Percentiles rank a stretch among this genome's conserved stretches.
Evolutionary conservation across 2,888 invertebrate genomes (phyloP).

Genomic region (Falcaria lacertinaria): DNA sequence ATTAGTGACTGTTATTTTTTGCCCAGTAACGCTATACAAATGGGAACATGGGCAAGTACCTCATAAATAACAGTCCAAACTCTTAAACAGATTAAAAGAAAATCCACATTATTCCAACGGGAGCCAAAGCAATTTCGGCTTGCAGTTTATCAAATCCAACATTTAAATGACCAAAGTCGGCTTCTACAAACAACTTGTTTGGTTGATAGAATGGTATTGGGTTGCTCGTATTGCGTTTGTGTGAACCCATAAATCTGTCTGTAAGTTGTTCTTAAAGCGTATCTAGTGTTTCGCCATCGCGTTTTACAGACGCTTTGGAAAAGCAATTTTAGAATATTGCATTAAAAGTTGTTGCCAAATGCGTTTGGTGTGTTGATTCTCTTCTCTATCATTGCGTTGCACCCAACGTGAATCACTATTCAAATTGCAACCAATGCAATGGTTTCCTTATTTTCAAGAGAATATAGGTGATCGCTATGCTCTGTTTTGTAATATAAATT

Average conservation of each 20-base stretch:
- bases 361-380: slow-evolving; percentile 47
- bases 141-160: slow-evolving; percentile 68
- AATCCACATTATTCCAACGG: slow-evolving; percentile 37
- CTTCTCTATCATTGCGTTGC: slow-evolving; percentile 14
- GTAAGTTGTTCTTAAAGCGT: slow-evolving; percentile 70
- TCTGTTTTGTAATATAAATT: too few species aligned
- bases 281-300: slow-evolving; percentile 61
- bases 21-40: neutral
- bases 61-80: neutral
- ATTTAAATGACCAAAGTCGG: slow-evolving; percentile 73
- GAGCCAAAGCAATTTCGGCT: slow-evolving; percentile 46
- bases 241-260: slow-evolving; percentile 71
- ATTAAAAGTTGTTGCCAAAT: slow-evolving; percentile 73
- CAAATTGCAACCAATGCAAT: slow-evolving; percentile 17
- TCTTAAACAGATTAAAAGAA: neutral
- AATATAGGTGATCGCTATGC: too few species aligned
- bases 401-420: slow-evolving; percentile 17
- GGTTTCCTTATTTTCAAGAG: slow-evolving; percentile 17
- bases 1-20: neutral
- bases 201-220: slow-evolving; percentile 53
- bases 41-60: neutral
- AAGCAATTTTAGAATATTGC: slow-evolving; percentile 72
- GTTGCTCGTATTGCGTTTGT: slow-evolving; percentile 55
- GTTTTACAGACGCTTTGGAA: slow-evolving; percentile 56
- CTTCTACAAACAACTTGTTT: slow-evolving; percentile 64